Base-by-base conservation (phyloP, 2,797 vertebrate genomes). In the Delichon dasypus region DNA sequence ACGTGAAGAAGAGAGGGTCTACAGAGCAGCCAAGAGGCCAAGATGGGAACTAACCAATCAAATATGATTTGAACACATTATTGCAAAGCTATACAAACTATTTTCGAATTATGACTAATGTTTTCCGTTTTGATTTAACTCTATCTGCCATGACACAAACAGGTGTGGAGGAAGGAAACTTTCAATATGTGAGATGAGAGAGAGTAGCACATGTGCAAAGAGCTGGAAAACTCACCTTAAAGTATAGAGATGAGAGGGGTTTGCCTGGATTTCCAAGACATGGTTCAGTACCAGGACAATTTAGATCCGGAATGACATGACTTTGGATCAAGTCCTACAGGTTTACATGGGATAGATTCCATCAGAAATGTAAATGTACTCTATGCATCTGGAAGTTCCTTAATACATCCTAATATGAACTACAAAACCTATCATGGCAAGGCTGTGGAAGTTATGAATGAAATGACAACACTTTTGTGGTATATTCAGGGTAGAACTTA, bases 21-120 rank as follows among this genome's bases (percentile, higher is more conserved):
- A 94, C 83, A 95, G 48, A 91, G 77, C 62, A 88, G 29, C 71
- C 71, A 91, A 64, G 80, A 81, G 27, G 48, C 23, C 51, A 73
- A 91, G 64, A 48, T 87, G 67, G 54, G 96, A 94, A 89, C 77
- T 68, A 91, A 55, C 32, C 16, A 90, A 70, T 58, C 50, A 83
- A 89, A 89, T 73, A 64, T 66, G 15, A 25, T 64, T 81, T 70
- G 44, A 87, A 76, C 1, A 4, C 60, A 60, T 75, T 93, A 15
- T 60, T 84, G 70, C 67, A 87, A 91, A 87, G 66, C 66, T 72
- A 50, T 64, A 91, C 67, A 90, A 78, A 66, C 44, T 54, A 14
- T 85, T 94, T 90, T 75, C 19, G 19, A 70, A 48, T 68, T 88
- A 29, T 0, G 40, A 60, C 21, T 85, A 18, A 11, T 30, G 48